Conservation (phyloP, 2,797 vertebrate genomes). For the Fundulus diaphanus region DNA sequence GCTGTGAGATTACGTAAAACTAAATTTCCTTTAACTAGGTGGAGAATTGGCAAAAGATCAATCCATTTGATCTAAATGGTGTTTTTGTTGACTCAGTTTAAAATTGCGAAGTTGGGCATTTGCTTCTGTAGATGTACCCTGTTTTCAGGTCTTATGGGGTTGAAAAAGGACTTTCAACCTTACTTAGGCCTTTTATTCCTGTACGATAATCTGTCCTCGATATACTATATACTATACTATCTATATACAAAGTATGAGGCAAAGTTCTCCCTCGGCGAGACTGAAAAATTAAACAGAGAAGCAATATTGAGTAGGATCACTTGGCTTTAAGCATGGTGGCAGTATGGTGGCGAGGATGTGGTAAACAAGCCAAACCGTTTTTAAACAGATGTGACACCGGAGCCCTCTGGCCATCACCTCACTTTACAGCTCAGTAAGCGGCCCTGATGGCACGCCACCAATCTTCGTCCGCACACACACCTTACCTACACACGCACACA, state of each 20-base stretch:
- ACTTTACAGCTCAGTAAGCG: constrained; percentile 49
- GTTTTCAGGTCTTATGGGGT: background rate
- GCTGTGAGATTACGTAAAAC: background rate
- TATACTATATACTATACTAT: too few relatives aligned
- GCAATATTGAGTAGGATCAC: background rate
- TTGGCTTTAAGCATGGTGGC: constrained; percentile 28
- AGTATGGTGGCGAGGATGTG: constrained; percentile 47
- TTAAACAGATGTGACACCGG: constrained; percentile 59
- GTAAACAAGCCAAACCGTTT: constrained; percentile 58
- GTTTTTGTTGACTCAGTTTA: background rate
- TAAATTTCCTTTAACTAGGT: background rate
- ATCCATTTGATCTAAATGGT: background rate
- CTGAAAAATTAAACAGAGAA: background rate
- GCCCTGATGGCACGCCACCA: constrained; percentile 45
- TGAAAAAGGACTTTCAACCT: background rate
- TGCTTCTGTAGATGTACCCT: background rate
- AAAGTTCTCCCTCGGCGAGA: background rate
- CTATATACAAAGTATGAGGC: background rate
- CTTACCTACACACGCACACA: constrained; percentile 25
- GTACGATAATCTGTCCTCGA: background rate
- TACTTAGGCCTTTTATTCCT: background rate
- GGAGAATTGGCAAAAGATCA: background rate
- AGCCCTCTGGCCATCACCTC: constrained; percentile 42
- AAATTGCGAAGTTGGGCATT: background rate
- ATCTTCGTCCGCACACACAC: constrained; percentile 27